Evolutionary conservation across 2,113 vertebrate species (phyloP).

Genomic region (Hippocampus barbouri): DNA sequence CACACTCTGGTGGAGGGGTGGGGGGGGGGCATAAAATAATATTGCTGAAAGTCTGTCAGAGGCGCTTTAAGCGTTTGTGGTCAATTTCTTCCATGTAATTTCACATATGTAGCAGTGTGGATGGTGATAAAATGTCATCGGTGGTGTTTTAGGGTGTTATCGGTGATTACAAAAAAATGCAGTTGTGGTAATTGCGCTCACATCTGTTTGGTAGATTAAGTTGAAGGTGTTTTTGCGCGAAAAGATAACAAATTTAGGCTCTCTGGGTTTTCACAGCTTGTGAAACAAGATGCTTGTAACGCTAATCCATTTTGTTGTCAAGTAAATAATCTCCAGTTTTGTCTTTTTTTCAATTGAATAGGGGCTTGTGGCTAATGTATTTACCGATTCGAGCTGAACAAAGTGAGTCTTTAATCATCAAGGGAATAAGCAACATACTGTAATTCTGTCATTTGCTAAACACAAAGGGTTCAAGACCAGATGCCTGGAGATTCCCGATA

Average conservation of each 20-base stretch:
- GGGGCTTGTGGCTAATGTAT: neutral
- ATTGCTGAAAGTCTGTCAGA: neutral
- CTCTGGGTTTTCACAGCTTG: neutral
- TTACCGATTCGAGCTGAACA: neutral
- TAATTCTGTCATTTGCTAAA: neutral
- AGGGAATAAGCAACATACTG: neutral
- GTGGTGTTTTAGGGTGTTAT: neutral
- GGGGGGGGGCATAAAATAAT: neutral
- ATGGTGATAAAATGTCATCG: neutral
- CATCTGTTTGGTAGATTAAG: neutral
- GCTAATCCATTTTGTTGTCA: neutral
- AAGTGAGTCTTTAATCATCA: neutral
- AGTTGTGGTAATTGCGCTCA: neutral
- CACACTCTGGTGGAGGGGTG: neutral
- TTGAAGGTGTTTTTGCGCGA: neutral
- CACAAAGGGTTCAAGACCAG: neutral
- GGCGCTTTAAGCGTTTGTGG: neutral
- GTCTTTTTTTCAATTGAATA: conserved; percentile 3
- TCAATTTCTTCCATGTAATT: neutral
- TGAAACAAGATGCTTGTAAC: neutral
- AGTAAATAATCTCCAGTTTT: conserved; percentile 3
- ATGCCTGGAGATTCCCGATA: neutral
- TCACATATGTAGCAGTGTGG: neutral
- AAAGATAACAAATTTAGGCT: neutral
- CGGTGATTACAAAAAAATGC: neutral